phyloP scores from a whole-genome alignment of 2,888 invertebrate species.

The Keiferia lycopersicella region DNA sequence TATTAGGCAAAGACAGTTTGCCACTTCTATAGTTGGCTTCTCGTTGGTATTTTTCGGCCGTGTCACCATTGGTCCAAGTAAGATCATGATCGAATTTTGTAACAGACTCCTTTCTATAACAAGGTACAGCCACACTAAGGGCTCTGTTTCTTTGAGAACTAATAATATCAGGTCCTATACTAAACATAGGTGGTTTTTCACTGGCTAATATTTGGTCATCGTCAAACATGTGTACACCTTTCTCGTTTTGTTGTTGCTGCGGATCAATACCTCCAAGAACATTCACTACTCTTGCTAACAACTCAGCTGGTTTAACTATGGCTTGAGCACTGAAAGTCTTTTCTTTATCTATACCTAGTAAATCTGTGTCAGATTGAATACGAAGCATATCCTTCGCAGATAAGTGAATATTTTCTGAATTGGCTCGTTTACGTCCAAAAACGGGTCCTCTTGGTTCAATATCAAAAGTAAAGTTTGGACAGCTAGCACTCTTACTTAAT shows the following conservation, averaged over 20 bases:
- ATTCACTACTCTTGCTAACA: conserved; percentile 88
- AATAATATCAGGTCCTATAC: conserved; percentile 72
- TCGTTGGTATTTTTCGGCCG: conserved; percentile 81
- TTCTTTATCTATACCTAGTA: conserved; percentile 88
- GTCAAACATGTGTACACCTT: conserved; percentile 85
- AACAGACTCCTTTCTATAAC: conserved; percentile 67
- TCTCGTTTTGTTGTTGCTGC: conserved; percentile 69
- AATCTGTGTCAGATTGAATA: conserved; percentile 89
- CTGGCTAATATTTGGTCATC: conserved; percentile 88
- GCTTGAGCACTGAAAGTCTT: conserved; percentile 88
- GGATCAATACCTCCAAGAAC: conserved; percentile 85
- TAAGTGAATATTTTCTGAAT: conserved; percentile 83
- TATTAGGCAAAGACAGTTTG: conserved; percentile 66
- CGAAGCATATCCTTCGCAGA: conserved; percentile 78
- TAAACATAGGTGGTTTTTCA: conserved; percentile 82
- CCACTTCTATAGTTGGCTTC: conserved; percentile 70
- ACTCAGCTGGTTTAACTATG: conserved; percentile 87
- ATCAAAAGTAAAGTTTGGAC: conserved; percentile 87
- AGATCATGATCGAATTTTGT: conserved; percentile 74
- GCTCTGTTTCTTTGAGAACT: conserved; percentile 80
- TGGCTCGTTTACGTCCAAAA: conserved; percentile 81
- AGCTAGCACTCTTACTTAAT: conserved; percentile 82
- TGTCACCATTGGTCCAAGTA: conserved; percentile 86
- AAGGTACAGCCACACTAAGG: conserved; percentile 81
- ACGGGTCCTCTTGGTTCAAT: conserved; percentile 74